Percentiles rank a stretch among this genome's conserved stretches.
Evolutionary conservation across 1,140 invertebrate species (phyloP).

Genomic region (Ephestia elutella): DNA sequence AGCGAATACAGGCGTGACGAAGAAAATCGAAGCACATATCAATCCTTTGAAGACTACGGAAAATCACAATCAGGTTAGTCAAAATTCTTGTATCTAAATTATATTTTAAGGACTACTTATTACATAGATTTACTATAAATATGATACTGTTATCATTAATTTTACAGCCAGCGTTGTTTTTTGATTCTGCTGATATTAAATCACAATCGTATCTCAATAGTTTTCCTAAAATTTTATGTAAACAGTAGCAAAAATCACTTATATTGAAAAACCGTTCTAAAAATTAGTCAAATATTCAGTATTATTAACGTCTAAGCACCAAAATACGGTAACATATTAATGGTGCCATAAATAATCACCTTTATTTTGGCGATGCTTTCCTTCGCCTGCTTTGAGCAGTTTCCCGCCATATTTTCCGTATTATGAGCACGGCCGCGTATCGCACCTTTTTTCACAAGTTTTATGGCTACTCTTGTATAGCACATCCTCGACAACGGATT

Average conservation of each 20-base stretch:
- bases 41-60: constrained; percentile 18
- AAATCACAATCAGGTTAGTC: constrained; percentile 26
- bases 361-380: not conserved
- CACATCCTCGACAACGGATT: not conserved
- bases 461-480: not conserved
- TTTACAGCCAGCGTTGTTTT: too few relatives aligned
- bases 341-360: not conserved
- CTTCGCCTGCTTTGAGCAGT: not conserved
- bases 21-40: constrained; percentile 16
- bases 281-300: too few relatives aligned
- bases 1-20: constrained; percentile 16
- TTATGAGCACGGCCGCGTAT: not conserved
- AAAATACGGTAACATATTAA: not conserved
- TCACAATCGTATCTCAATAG: too few relatives aligned
- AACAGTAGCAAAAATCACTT: too few relatives aligned
- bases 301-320: too few relatives aligned
- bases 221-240: too few relatives aligned
- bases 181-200: too few relatives aligned
- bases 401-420: not conserved
- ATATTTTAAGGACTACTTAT: too few relatives aligned
- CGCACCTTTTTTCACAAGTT: not conserved
- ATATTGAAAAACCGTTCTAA: too few relatives aligned
- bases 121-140: too few relatives aligned
- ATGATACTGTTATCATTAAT: too few relatives aligned
- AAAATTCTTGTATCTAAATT: not conserved